Base-by-base conservation (phyloP, 2,113 vertebrate species). In the Pungitius pungitius region DNA sequence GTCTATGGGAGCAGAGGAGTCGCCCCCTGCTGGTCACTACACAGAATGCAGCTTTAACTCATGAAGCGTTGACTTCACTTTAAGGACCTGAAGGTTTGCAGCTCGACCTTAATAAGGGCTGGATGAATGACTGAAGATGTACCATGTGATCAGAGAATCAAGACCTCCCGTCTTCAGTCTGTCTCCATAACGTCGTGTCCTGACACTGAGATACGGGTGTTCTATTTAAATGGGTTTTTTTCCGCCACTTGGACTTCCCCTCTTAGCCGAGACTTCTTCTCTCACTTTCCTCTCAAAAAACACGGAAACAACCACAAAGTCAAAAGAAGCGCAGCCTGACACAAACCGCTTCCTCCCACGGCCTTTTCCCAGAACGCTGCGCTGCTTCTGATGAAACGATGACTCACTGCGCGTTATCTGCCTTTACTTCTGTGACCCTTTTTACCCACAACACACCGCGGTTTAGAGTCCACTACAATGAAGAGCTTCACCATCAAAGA, bases 171-270 rank as follows among this genome's bases (percentile, higher is more conserved):
- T 35, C 26, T 57, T 3, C 27, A 3, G 15, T 22, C 33, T 35
- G 15, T 22, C 33, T 35, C 6, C 33, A 35, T 35, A 7, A 35
- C 33, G 5, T 35, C 33, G 5, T 35, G 5, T 7, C 33, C 26
- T 55, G n/a, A n/a, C 2, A 9, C 20, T 0, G 0, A 30, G 22
- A 15, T 10, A 15, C 1, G 15, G 1, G 2, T 33, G 68, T 20
- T 17, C 3, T 27, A 1, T 47, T 57, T 55, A 11, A 35, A 26
- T 52, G 10, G 58, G 1, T 52, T 9, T 22, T 58, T 10, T 24
- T 52, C 24, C 75, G 61, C 71, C 57, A 43, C 77, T 69, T 70
- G 85, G 80, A 80, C 30, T 87, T 87, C 76, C 82, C 85, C 83
- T 43, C 3, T 10, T 4, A 47, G 9, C 27, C 1, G 43, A 75